A percentile compares a stretch with the other conserved stretches of the same genome.
Conservation (phyloP, 2,797 vertebrate species). For the Margarornis squamiger region DNA sequence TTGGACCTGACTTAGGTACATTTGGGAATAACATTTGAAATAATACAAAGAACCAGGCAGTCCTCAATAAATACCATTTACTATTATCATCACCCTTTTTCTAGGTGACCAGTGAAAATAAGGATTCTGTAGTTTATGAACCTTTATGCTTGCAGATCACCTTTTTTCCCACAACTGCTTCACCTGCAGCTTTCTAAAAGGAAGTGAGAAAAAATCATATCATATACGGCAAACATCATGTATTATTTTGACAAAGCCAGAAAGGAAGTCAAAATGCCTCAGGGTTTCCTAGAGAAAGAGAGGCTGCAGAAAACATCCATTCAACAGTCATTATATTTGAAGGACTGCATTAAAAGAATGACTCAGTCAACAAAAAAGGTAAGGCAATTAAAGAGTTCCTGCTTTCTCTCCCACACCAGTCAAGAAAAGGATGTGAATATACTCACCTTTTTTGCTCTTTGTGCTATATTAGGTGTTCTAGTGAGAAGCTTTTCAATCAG, state of each 20-base stretch:
- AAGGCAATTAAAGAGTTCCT: neutral
- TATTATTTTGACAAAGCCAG: neutral
- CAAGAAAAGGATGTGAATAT: neutral
- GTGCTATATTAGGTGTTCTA: conserved; percentile 93
- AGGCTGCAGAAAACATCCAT: neutral
- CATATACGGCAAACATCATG: neutral
- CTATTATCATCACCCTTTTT: neutral
- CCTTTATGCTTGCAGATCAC: neutral
- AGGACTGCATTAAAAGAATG: neutral
- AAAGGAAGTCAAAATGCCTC: neutral
- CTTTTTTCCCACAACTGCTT: neutral
- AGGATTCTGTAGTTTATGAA: neutral
- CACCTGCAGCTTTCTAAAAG: neutral
- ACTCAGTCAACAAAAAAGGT: neutral
- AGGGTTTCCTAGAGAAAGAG: neutral
- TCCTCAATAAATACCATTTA: neutral
- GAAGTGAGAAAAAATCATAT: accelerated
- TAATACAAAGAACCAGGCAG: neutral
- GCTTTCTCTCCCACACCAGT: neutral
- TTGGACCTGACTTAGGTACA: neutral
- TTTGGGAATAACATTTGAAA: neutral
- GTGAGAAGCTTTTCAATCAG: conserved; percentile 95
- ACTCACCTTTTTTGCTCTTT: conserved; percentile 94
- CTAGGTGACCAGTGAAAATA: neutral
- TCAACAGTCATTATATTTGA: neutral